phyloP scores from a whole-genome alignment of 53 echinoderm and acorn worm species.

The Luidia sarsii region DNA sequence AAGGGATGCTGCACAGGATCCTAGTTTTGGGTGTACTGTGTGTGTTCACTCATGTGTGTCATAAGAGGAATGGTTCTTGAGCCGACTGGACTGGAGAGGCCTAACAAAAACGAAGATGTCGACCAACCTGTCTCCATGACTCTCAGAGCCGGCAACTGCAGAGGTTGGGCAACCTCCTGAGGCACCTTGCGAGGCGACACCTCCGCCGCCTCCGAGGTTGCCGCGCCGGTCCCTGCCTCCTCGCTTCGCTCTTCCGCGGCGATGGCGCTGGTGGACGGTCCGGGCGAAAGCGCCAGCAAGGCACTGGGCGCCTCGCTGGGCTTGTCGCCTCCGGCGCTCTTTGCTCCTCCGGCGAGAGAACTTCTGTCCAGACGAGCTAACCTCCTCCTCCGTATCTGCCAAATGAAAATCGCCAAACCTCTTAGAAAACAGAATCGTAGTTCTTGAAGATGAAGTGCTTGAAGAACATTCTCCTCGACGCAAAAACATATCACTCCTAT shows the following conservation, averaged over 20 bases:
- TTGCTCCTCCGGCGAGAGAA: slow-evolving; percentile 26
- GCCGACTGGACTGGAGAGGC: too few species aligned
- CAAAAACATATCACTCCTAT: too few species aligned
- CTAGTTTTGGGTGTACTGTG: too few species aligned
- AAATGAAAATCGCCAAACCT: too few species aligned
- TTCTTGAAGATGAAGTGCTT: neutral
- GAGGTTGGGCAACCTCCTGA: neutral
- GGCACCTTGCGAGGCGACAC: neutral
- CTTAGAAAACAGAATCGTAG: neutral
- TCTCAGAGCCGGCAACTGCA: slow-evolving; percentile 8
- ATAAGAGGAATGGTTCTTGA: too few species aligned
- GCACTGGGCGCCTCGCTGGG: too few species aligned
- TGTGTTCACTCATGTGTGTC: too few species aligned
- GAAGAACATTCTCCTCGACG: too few species aligned
- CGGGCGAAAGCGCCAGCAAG: too few species aligned
- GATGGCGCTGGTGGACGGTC: neutral
- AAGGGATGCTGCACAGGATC: too few species aligned
- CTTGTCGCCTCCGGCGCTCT: too few species aligned
- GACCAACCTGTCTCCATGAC: slow-evolving; percentile 30
- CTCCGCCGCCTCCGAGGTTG: neutral
- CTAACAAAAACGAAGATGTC: neutral
- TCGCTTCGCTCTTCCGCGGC: neutral
- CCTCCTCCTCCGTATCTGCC: slow-evolving; percentile 86
- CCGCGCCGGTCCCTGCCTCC: slow-evolving; percentile 4
- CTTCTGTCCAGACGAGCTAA: slow-evolving; percentile 80